Evolutionary conservation across 2,888 invertebrate species (phyloP).

Genomic region (Heliconius hortense): DNA sequence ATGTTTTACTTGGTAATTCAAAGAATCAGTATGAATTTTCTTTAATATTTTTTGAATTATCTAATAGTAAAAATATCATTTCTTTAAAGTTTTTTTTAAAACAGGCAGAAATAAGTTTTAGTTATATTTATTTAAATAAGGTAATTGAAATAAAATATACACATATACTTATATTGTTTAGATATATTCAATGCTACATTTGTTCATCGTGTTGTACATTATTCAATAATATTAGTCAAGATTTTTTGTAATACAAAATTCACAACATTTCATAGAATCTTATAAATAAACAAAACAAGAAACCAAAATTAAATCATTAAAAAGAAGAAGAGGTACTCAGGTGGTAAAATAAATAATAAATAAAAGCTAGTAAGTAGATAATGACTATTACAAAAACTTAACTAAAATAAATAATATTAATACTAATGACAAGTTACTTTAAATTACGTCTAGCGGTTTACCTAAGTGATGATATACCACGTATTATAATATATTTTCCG

Average conservation of each 20-base stretch:
- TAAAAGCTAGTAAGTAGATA: constrained; percentile 59
- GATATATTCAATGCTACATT: constrained; percentile 44
- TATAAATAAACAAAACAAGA: constrained; percentile 42
- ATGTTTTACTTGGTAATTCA: no score
- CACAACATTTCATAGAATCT: constrained; percentile 54
- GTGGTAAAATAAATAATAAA: constrained; percentile 69
- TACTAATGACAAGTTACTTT: constrained; percentile 82
- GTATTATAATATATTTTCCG: constrained; percentile 71
- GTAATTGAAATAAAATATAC: constrained; percentile 35
- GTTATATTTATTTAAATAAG: not conserved
- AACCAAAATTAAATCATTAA: constrained; percentile 53
- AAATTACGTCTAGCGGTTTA: constrained; percentile 78
- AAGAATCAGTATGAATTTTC: no score
- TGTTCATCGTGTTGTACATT: constrained; percentile 44
- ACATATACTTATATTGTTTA: constrained; percentile 36
- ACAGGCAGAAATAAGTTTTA: no score
- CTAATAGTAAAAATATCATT: no score
- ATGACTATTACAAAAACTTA: constrained; percentile 70
- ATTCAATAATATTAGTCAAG: constrained; percentile 37
- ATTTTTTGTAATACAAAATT: constrained; percentile 29
- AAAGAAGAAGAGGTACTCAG: constrained; percentile 79
- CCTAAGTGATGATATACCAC: constrained; percentile 71
- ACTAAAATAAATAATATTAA: constrained; percentile 80
- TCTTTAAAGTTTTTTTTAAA: no score
- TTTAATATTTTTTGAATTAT: no score